phyloP scores from a whole-genome alignment of 2,888 invertebrate species.

The Erebia aethiops region DNA sequence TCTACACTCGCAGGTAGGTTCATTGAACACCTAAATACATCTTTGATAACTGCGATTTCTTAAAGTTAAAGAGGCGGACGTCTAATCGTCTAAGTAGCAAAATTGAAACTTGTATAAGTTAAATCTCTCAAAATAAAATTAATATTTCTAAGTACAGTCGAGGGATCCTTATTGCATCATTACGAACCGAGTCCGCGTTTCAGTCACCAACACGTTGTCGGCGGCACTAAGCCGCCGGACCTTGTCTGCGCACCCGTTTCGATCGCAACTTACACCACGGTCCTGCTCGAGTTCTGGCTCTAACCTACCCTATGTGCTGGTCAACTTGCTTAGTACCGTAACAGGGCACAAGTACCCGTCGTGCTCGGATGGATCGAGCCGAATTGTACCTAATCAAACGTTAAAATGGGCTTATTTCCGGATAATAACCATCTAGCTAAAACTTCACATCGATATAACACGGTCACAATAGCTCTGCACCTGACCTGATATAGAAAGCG shows the following conservation, averaged over 20 bases:
- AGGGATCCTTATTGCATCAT: constrained; percentile 77
- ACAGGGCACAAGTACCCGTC: constrained; percentile 53
- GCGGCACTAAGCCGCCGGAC: constrained; percentile 53
- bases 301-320: constrained; percentile 51
- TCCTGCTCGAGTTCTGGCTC: constrained; percentile 53
- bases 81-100: constrained; percentile 77
- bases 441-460: constrained; percentile 61
- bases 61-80: constrained; percentile 78
- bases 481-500: too few species aligned
- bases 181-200: constrained; percentile 71
- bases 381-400: constrained; percentile 68
- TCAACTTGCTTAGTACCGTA: constrained; percentile 53
- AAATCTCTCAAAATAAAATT: constrained; percentile 81
- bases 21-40: constrained; percentile 44
- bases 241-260: constrained; percentile 60
- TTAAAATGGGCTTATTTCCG: constrained; percentile 68
- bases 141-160: constrained; percentile 81
- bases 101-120: constrained; percentile 77
- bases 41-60: constrained; percentile 64
- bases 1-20: constrained; percentile 53
- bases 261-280: constrained; percentile 62
- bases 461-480: too few species aligned
- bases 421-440: constrained; percentile 75
- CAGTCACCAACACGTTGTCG: constrained; percentile 78
- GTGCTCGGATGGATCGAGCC: constrained; percentile 67